These are phyloP conservation scores for Heliothis peltigera DNA, from an alignment of 2,888 invertebrate genomes.

Conservation along the genomic window DNA sequence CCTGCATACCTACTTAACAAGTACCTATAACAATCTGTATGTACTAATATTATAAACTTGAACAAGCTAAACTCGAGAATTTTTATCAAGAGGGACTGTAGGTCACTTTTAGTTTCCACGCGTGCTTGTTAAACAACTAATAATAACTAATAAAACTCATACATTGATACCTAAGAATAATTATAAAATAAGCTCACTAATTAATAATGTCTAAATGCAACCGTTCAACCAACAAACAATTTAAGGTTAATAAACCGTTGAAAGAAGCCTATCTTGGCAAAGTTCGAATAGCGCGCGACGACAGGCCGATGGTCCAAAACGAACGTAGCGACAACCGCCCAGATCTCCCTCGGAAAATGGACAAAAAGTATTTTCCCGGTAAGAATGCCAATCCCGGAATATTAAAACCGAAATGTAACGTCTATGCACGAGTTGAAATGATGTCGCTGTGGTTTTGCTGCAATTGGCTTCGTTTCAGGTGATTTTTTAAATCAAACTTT, in stretches of 20 bases:
- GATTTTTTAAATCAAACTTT: not conserved
- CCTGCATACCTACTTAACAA: not conserved
- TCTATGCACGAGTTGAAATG: slow-evolving; percentile 8
- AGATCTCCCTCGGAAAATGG: slow-evolving; percentile 46
- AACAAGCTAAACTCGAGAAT: too few relatives aligned
- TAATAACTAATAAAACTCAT: too few relatives aligned
- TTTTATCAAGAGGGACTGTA: too few relatives aligned
- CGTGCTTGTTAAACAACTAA: too few relatives aligned
- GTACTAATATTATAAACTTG: not conserved
- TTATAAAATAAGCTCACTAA: too few relatives aligned
- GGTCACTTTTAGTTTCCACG: too few relatives aligned
- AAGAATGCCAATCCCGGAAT: slow-evolving; percentile 38
- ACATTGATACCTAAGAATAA: too few relatives aligned
- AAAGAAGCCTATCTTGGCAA: slow-evolving; percentile 50
- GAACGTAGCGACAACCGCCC: slow-evolving; percentile 53
- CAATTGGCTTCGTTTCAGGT: slow-evolving; percentile 3
- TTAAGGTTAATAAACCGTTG: slow-evolving; percentile 55
- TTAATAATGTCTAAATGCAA: not conserved
- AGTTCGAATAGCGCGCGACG: slow-evolving; percentile 39
- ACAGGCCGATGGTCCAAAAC: slow-evolving; percentile 58
- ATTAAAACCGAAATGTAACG: slow-evolving; percentile 32
- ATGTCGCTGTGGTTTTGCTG: slow-evolving; percentile 10
- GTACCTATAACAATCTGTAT: not conserved
- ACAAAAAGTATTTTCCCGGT: slow-evolving; percentile 54
- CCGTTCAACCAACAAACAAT: slow-evolving; percentile 1